These are phyloP conservation scores for Gymnosoma rotundatum DNA, from an alignment of 2,888 invertebrate genomes.

Conservation along the genomic window DNA sequence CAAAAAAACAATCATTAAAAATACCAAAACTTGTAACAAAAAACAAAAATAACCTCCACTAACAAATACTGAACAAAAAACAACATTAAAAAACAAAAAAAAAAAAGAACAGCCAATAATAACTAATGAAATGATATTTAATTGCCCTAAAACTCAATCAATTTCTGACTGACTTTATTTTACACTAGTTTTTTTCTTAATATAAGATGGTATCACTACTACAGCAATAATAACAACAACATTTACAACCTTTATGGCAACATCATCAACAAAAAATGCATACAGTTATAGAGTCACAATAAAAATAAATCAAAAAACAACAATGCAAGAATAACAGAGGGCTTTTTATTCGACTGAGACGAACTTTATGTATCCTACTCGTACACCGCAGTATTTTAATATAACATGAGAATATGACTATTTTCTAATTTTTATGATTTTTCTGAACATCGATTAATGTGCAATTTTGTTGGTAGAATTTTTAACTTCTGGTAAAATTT, in stretches of 20 bases:
- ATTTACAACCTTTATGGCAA: conserved; percentile 4
- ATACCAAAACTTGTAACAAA: conserved; percentile 24
- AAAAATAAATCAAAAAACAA: conserved; percentile 19
- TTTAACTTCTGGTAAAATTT: too few relatives aligned
- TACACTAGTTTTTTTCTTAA: conserved; percentile 56
- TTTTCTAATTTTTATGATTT: too few relatives aligned
- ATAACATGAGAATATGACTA: too few relatives aligned
- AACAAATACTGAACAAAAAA: conserved; percentile 10
- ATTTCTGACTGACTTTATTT: conserved; percentile 70
- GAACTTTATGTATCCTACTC: too few relatives aligned
- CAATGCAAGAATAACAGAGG: too few relatives aligned
- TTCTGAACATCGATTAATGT: too few relatives aligned
- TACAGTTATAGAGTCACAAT: conserved; percentile 17
- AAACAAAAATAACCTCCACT: conserved; percentile 8
- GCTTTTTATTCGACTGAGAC: too few relatives aligned
- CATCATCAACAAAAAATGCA: conserved; percentile 18
- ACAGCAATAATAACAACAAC: conserved; percentile 54
- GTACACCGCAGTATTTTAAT: too few relatives aligned
- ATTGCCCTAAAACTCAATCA: conserved; percentile 76
- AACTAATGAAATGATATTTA: conserved; percentile 74
- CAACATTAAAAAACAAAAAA: background rate
- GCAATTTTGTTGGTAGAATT: too few relatives aligned
- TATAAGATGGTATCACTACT: conserved; percentile 62
- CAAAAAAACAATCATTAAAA: conserved; percentile 33
- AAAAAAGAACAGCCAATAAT: conserved; percentile 38